phyloP scores from a whole-genome alignment of 2,113 vertebrate species.

The Aix galericulata region DNA sequence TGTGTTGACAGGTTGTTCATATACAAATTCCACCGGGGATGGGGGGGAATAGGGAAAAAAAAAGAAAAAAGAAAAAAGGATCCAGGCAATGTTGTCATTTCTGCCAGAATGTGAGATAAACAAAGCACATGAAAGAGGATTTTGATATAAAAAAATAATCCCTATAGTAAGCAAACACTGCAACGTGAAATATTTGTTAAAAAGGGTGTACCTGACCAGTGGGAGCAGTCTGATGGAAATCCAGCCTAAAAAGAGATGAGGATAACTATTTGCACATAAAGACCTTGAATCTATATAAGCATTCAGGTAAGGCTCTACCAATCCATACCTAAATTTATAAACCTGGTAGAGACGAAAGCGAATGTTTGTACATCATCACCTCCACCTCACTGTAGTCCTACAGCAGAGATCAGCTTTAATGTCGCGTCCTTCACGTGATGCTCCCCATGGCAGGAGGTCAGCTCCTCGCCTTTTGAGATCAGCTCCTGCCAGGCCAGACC shows the following conservation, averaged over 20 bases:
- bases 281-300: rapidly evolving
- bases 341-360: background rate
- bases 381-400: background rate
- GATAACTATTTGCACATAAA: background rate
- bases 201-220: background rate
- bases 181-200: background rate
- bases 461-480: background rate
- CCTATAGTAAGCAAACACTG: background rate
- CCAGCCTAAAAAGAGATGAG: background rate
- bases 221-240: background rate
- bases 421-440: rapidly evolving
- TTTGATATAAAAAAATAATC: background rate
- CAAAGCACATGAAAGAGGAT: background rate
- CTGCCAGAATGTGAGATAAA: background rate
- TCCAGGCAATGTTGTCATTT: background rate
- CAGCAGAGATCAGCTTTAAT: background rate
- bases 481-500: background rate
- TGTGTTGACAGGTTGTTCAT: background rate
- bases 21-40: background rate
- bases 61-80: background rate
- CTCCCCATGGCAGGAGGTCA: background rate
- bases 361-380: background rate
- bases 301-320: background rate
- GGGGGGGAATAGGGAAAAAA: background rate
- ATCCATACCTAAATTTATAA: background rate